Conservation (phyloP, 2,888 invertebrate genomes). For the Sisyra terminalis region DNA sequence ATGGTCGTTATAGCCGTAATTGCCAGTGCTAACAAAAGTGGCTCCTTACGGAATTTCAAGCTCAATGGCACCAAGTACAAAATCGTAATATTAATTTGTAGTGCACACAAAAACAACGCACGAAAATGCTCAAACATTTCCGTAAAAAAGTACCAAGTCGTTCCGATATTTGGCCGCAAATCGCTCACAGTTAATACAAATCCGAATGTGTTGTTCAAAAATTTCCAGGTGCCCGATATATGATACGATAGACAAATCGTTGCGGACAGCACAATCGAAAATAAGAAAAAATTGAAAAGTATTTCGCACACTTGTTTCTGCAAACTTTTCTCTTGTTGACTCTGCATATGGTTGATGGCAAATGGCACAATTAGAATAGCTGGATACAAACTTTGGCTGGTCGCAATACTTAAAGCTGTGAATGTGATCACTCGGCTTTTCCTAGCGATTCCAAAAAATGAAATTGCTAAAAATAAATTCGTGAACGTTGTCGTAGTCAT, state of each 20-base stretch:
- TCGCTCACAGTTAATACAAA: slow-evolving; percentile 82
- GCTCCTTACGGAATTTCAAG: slow-evolving; percentile 60
- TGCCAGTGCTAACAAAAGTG: slow-evolving; percentile 62
- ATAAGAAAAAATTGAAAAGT: neutral
- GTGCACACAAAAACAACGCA: slow-evolving; percentile 84
- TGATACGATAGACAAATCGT: slow-evolving; percentile 19
- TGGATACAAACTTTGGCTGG: slow-evolving; percentile 73
- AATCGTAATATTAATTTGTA: slow-evolving; percentile 89
- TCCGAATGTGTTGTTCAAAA: slow-evolving; percentile 51
- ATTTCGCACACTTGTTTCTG: neutral
- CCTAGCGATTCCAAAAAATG: slow-evolving; percentile 51
- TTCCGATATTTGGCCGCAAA: slow-evolving; percentile 88
- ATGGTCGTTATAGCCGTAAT: slow-evolving; percentile 70
- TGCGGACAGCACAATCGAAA: slow-evolving; percentile 33
- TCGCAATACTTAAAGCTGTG: slow-evolving; percentile 55
- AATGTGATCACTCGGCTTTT: slow-evolving; percentile 44
- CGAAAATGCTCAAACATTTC: slow-evolving; percentile 99
- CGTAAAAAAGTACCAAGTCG: slow-evolving; percentile 99
- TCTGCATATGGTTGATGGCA: slow-evolving; percentile 45
- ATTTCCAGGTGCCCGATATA: slow-evolving; percentile 22
- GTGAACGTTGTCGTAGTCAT: slow-evolving; percentile 81
- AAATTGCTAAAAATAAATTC: slow-evolving; percentile 62
- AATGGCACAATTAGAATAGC: slow-evolving; percentile 68
- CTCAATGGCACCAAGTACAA: slow-evolving; percentile 82
- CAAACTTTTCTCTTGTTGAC: slow-evolving; percentile 30